Evolutionary conservation across 1,140 invertebrate species (phyloP), one percentile per base, ranked within the genome.

Genomic region (Dolichoris vasculosae): DNA sequence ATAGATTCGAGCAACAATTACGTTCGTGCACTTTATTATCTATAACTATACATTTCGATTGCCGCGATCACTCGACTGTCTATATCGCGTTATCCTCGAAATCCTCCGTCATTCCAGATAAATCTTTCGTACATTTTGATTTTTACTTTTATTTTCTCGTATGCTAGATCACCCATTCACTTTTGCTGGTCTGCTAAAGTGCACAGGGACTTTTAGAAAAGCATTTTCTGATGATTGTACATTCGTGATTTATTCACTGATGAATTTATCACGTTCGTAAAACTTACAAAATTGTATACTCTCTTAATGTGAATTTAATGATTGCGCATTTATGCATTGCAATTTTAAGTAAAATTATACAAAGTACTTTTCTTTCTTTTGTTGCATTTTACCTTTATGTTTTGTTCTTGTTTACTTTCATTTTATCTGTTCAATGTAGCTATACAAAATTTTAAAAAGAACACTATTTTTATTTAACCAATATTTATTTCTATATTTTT

Each of bases 21-120:
- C 75, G 23, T 13, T 30, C 32, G 15, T 17, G 69, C 43, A 83
- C 51, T 83, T 83, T 83, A 76, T 83, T 83, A 84, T 84, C 82
- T 55, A 40, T 84, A 67, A 84, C 82, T 76, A 84, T 84, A 84
- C 73, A n/a, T 84, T 84, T 78, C 40, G 82, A 84, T 78, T 78
- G 59, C 59, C 3, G 4, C 63, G 38, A 67, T 48, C n/a, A 81
- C 35, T 32, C 40, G 0, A 38, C 30, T 46, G 40, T 40, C 1
- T 46, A 26, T 26, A 67, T 23, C 23, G 59, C 13, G 32, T 38
- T 82, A 63, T 46, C 71, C 13, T 83, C 69, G 51, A 23, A 83
- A 83, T 48, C 48, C 71, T 59, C 15, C 26, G n/a, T n/a, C 82
- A 63, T 73, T 40, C 15, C 11, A 43, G 51, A 83, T 83, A 83